Conservation (phyloP, 2,888 invertebrate genomes). For the Diplolepis rosae region DNA sequence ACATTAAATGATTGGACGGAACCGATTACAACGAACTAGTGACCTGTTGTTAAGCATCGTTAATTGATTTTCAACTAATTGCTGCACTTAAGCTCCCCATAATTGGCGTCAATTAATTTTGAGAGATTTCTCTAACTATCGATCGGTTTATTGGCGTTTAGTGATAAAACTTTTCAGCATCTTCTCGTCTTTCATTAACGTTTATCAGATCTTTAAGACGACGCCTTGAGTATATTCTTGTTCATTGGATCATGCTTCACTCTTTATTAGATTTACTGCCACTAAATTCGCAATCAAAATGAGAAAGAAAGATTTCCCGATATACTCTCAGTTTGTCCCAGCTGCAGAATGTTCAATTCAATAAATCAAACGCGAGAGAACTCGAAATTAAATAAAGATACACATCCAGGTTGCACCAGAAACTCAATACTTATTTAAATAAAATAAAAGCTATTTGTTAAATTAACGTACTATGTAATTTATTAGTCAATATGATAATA, state of each 20-base stretch:
- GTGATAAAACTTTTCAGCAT: conserved; percentile 26
- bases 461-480: not conserved
- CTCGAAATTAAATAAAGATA: conserved; percentile 8
- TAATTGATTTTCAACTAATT: conserved; percentile 69
- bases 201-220: not conserved
- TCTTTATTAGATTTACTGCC: conserved; percentile 16
- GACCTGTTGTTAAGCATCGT: conserved; percentile 49
- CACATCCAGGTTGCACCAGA: not conserved
- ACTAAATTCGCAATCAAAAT: not conserved
- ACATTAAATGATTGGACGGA: not conserved
- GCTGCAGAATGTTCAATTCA: not conserved
- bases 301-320: not conserved
- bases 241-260: not conserved
- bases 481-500: not conserved
- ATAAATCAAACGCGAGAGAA: conserved; percentile 2
- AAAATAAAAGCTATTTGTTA: not conserved
- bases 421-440: not conserved
- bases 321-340: not conserved
- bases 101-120: conserved; percentile 68
- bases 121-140: conserved; percentile 52
- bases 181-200: conserved; percentile 38
- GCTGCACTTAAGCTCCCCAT: conserved; percentile 57
- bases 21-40: not conserved
- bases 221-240: not conserved
- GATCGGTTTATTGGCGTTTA: conserved; percentile 45